A percentile compares a stretch with the other conserved stretches of the same genome.
These are phyloP conservation scores for Zoroaster sp. DNA, from an alignment of 53 echinoderm and acorn worm genomes.

Conservation along the genomic window DNA sequence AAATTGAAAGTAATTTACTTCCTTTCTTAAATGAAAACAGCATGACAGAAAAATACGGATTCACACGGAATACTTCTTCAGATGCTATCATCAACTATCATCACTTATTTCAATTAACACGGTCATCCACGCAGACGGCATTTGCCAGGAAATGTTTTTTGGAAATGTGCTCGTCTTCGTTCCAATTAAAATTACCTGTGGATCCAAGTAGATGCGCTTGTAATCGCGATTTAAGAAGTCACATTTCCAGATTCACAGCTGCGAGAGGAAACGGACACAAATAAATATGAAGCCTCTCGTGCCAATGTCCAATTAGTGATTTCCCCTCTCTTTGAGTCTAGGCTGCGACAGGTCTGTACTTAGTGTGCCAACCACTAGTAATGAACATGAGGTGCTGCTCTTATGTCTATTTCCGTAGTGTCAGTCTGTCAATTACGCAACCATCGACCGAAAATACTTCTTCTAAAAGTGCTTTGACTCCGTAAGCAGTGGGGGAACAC, in stretches of 20 bases:
- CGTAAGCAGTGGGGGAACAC: too few relatives aligned
- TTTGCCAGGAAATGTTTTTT: constrained; percentile 12
- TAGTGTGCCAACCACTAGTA: not conserved
- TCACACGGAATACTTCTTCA: too few relatives aligned
- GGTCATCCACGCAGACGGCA: not conserved
- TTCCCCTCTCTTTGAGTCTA: not conserved
- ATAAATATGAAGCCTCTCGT: constrained; percentile 29
- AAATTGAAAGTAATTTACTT: too few relatives aligned
- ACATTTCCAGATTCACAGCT: not conserved
- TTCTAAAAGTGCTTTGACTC: constrained; percentile 17
- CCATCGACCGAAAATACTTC: constrained; percentile 22
- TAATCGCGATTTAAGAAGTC: not conserved
- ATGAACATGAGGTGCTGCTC: not conserved
- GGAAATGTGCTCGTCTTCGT: not conserved
- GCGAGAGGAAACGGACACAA: constrained; percentile 29
- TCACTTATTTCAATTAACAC: not conserved
- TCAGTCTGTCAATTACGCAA: not conserved
- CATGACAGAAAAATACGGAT: too few relatives aligned
- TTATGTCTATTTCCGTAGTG: constrained; percentile 25
- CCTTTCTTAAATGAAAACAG: too few relatives aligned
- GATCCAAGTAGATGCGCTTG: not conserved
- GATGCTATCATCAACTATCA: not conserved
- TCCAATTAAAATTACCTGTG: not conserved
- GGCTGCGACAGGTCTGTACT: not conserved
- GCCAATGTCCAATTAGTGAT: constrained; percentile 5